Conservation (phyloP, 2,888 invertebrate species). For the Phorcus lineatus region DNA sequence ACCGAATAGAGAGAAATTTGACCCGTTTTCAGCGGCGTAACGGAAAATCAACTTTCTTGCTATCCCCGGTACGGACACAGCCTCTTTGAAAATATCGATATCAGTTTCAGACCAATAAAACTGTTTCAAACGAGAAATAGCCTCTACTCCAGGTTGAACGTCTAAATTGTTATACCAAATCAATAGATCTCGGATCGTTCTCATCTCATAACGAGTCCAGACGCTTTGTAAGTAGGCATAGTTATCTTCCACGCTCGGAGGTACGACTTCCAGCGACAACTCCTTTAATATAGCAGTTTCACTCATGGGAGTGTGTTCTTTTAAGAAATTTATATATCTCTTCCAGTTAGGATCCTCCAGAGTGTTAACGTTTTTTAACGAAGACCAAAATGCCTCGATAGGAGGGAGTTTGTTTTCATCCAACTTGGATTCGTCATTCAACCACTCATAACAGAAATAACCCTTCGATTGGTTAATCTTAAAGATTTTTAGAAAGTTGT, state of each 20-base stretch:
- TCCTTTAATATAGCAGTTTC: background rate
- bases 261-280: background rate
- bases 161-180: background rate
- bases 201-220: background rate
- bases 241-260: background rate
- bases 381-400: background rate
- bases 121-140: constrained; percentile 11
- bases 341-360: background rate
- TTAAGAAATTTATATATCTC: background rate
- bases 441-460: background rate
- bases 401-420: background rate
- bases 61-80: background rate
- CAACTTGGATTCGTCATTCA: background rate
- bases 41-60: background rate
- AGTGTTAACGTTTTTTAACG: background rate
- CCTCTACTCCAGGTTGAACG: constrained; percentile 7
- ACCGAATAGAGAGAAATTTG: background rate
- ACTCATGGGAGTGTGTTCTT: background rate
- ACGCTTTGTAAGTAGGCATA: background rate
- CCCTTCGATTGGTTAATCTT: background rate
- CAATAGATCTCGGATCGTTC: background rate
- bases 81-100: constrained; percentile 11
- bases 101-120: constrained; percentile 8
- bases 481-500: background rate
- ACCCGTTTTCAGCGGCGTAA: background rate